Base-by-base conservation (phyloP, 2,797 vertebrate genomes). In the Pitangus sulphuratus region DNA sequence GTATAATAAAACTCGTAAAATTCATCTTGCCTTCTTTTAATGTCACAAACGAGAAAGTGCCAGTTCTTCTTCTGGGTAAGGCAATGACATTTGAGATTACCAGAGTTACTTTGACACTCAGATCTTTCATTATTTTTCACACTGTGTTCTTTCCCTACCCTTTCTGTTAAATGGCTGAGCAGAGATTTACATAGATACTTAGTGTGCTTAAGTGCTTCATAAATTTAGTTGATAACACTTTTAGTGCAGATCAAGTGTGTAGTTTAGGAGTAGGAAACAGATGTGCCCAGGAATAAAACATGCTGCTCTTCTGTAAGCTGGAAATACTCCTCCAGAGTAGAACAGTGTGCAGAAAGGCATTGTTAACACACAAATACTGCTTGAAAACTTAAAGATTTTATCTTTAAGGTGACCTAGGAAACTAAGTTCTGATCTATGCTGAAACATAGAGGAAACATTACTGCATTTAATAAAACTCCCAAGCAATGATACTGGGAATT, bases 1-100 rank as follows among this genome's bases (percentile, higher is more conserved):
- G 97, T 96, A 94, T 92, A 98, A 98, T 98, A 98, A 98, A 98
- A 91, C 47, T 77, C 91, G 92, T 92, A 93, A 94, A 93, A 91
- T 87, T 82, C 37, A 79, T 62, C 77, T 87, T 84, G 83, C 64
- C 48, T 71, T 69, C 47, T 86, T 74, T 90, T 84, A 85, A 61
- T 93, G 47, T 40, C 56, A 35, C 14, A 84, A 71, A 65, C 74
- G 62, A 82, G 54, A 68, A 84, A 82, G 42, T 68, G 57, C 71
- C 26, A 62, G 48, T 79, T 90, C 76, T 79, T 90, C 76, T 20
- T 91, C 79, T 84, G 72, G 22, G 21, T 69, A 65, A 69, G 74
- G 31, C 56, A 53, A 0, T 81, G 66, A 60, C 66, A 68, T 91
- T 90, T 81, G 88, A 48, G 68, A 69, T 80, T 28, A 48, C 45